phyloP scores from a whole-genome alignment of 2,888 invertebrate species.

The Automeris io region DNA sequence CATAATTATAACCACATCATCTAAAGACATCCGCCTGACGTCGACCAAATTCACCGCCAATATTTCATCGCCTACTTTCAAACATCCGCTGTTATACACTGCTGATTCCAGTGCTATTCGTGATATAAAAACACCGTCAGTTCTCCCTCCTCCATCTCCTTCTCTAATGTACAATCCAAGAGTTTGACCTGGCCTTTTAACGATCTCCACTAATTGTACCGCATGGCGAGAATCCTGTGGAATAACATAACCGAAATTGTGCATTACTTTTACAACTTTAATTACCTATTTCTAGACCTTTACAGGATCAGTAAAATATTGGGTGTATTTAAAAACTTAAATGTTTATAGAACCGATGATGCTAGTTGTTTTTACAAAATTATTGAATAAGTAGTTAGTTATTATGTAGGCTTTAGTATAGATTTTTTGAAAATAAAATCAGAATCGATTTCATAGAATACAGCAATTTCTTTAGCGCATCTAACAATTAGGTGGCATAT shows the following conservation, averaged over 20 bases:
- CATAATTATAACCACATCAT: constrained; percentile 99
- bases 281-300: no score
- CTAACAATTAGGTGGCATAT: no score
- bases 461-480: no score
- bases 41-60: constrained; percentile 98
- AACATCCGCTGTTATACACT: constrained; percentile 97
- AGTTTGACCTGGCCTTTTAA: constrained; percentile 98
- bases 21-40: constrained; percentile 97
- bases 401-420: no score
- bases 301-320: no score
- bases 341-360: no score
- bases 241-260: constrained; percentile 1
- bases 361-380: no score
- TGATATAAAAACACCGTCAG: constrained; percentile 98
- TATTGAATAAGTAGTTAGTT: no score
- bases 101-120: constrained; percentile 93
- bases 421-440: no score
- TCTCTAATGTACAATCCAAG: constrained; percentile 98
- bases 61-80: constrained; percentile 99
- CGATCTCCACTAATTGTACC: constrained; percentile 97
- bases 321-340: no score
- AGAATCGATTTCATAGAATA: not conserved
- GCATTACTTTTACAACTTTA: not conserved
- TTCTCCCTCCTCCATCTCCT: constrained; percentile 97
- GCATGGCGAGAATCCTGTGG: constrained; percentile 83